Percentiles rank a stretch among this genome's conserved stretches.
Evolutionary conservation across 2,888 invertebrate species (phyloP).

Genomic region (Ichneumoninae sp.): DNA sequence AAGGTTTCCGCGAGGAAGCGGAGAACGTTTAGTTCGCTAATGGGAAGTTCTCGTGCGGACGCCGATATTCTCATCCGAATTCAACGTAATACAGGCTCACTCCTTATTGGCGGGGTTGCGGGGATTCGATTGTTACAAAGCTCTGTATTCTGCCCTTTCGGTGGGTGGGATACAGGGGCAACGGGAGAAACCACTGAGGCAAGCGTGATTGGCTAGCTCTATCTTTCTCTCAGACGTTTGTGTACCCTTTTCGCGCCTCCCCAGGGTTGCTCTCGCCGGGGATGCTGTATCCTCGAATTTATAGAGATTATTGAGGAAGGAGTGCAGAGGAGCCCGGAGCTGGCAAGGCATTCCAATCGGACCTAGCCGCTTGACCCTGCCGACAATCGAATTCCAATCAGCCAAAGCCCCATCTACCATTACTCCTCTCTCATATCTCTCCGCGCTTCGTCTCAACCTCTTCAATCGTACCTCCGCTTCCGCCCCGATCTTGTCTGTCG

Average conservation of each 20-base stretch:
- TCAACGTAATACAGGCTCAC: not conserved
- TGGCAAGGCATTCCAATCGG: constrained; percentile 78
- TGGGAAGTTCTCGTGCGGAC: not conserved
- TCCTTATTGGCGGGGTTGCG: constrained; percentile 20
- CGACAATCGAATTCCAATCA: constrained; percentile 80
- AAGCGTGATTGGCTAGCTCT: not conserved
- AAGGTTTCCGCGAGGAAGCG: not conserved
- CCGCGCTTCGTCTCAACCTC: constrained; percentile 34
- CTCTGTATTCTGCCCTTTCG: not conserved
- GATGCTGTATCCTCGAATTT: constrained; percentile 58
- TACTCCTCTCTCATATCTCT: constrained; percentile 43
- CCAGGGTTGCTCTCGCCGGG: constrained; percentile 11
- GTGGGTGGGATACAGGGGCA: constrained; percentile 5
- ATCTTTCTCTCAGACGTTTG: not conserved
- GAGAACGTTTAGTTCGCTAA: constrained; percentile 8
- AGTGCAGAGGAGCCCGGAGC: constrained; percentile 56
- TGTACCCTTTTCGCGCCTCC: constrained; percentile 10
- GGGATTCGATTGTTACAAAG: constrained; percentile 33
- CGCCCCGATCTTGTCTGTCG: not conserved
- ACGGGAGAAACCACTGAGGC: constrained; percentile 26
- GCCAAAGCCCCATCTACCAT: constrained; percentile 67
- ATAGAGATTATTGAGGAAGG: constrained; percentile 65
- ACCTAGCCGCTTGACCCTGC: constrained; percentile 77
- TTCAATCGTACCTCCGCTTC: constrained; percentile 30
- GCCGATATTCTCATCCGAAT: not conserved